Conservation (phyloP, 2,113 vertebrate genomes). For the Recurvirostra avosetta region DNA sequence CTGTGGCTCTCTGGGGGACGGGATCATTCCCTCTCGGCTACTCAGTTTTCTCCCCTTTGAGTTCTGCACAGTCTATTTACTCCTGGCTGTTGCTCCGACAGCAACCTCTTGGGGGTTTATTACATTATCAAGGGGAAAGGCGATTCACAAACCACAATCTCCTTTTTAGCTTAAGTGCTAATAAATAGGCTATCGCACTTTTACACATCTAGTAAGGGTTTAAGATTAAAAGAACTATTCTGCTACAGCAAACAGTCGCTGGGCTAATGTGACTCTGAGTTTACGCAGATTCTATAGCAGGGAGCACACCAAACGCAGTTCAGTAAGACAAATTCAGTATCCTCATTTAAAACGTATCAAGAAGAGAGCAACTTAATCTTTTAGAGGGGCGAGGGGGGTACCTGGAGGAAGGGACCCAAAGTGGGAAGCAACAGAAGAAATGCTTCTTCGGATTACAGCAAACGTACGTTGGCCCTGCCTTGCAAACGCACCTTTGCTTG, state of each 20-base stretch:
- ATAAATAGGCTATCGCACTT: background rate
- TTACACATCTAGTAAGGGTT: background rate
- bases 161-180: background rate
- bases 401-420: background rate
- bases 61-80: background rate
- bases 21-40: background rate
- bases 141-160: background rate
- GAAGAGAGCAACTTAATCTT: background rate
- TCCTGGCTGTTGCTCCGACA: background rate
- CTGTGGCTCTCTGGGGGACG: background rate
- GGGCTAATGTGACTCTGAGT: background rate
- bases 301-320: background rate
- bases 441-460: background rate
- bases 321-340: background rate
- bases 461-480: fast-evolving
- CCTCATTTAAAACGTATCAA: background rate
- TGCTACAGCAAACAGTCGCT: background rate
- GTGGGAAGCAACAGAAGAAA: background rate
- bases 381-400: background rate
- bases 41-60: background rate
- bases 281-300: background rate
- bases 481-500: background rate
- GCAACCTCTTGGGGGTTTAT: background rate
- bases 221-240: background rate
- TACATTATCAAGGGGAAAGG: background rate